Percentiles rank a stretch among this genome's conserved stretches.
phyloP scores from a whole-genome alignment of 2,888 invertebrate genomes.

The Stegana nigrithorax region DNA sequence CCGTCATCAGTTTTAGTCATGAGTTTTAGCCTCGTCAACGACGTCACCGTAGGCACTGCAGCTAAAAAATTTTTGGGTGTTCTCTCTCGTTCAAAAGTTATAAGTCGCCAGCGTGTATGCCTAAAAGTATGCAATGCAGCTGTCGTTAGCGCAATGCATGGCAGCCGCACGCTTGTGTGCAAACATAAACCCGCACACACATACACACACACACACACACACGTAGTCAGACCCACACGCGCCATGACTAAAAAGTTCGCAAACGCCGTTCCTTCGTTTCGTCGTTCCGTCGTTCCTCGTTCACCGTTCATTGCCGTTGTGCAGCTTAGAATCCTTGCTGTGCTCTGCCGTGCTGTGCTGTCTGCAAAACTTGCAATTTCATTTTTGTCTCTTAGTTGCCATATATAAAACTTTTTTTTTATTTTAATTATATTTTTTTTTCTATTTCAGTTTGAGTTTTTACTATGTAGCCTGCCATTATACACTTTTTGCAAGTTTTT shows the following conservation, averaged over 20 bases:
- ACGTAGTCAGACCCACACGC: neutral
- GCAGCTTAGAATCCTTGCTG: too few relatives aligned
- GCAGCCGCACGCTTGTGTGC: too few relatives aligned
- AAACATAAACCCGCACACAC: constrained; percentile 1
- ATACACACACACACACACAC: neutral
- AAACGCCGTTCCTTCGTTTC: too few relatives aligned
- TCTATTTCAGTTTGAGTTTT: neutral
- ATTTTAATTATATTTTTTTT: neutral
- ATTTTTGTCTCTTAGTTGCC: too few relatives aligned
- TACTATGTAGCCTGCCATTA: too few relatives aligned
- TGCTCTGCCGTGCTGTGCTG: neutral
- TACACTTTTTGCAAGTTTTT: neutral
- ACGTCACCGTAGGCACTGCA: constrained; percentile 14
- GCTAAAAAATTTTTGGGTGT: constrained; percentile 10
- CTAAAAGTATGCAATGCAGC: constrained; percentile 18
- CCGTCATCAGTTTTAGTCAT: too few relatives aligned
- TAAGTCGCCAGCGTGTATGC: constrained; percentile 5
- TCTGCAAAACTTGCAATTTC: too few relatives aligned
- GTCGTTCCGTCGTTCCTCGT: neutral
- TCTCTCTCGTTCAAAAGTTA: constrained; percentile 4
- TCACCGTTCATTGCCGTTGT: neutral
- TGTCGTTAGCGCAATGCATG: constrained; percentile 13
- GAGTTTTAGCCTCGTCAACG: neutral
- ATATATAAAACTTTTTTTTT: neutral
- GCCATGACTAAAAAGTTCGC: too few relatives aligned